Evolutionary conservation across 2,888 invertebrate genomes (phyloP), one percentile per base, ranked within the genome.

Genomic region (Lasius fuliginosus): DNA sequence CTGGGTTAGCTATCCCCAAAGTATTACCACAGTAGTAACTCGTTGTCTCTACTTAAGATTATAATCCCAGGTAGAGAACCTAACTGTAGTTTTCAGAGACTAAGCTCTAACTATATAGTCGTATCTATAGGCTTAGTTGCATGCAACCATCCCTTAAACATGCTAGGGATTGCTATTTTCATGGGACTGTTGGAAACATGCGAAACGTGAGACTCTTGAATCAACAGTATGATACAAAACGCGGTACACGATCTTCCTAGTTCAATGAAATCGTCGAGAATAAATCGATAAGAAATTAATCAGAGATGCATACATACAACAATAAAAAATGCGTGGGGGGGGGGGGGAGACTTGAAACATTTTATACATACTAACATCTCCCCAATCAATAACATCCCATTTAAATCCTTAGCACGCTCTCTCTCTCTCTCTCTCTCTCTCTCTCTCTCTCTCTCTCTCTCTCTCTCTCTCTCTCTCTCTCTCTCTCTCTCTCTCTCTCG

Each of bases 321-420:
- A 42, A 27, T 1, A 23, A 27, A 40, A 60, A 58, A 15, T 12
- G 18, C 12, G 36, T 6, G 23, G 23, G 36, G 30, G 30, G 30
- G 30, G 30, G 30, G 30, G 3, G 3, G 30, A 33, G 30, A 56
- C 36, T 56, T 56, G 36, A 56, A 27, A 40, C 56, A 56, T 27
- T 23, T 36, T 40, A 8, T 27, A 69, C 12, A 23, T 33, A 33
- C 30, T 33, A 33, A 36, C 5, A 36, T 36, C 36, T 36, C 36
- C n/a, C 11, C 49, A n/a, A 18, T 40, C 23, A n/a, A 42, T 53
- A 73, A 65, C 79, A 83, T 77, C 83, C 84, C 74, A 86, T 88
- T 88, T 84, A 84, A 86, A 88, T 86, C 71, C 64, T 58, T 69
- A 68, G 18, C 46, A 6, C 15, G 4, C 30, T 30, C 12, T 58